Conservation (phyloP, 2,113 vertebrate species). For the Protomyctophum bolini region DNA sequence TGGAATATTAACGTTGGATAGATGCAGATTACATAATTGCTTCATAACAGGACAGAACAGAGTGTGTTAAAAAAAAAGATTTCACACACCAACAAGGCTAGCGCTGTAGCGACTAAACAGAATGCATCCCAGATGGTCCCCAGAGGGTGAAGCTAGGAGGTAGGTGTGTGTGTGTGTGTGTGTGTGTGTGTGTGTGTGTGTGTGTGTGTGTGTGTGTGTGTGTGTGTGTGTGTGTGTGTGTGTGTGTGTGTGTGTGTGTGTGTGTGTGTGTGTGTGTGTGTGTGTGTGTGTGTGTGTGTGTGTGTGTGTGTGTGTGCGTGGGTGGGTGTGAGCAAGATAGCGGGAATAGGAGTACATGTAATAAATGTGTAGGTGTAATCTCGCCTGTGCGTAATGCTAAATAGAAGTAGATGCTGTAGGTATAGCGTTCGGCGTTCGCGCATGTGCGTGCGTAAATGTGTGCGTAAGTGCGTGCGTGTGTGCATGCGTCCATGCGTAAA, state of each 20-base stretch:
- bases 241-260: slow-evolving; percentile 13
- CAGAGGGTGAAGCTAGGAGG: slow-evolving; percentile 50
- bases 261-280: slow-evolving; percentile 4
- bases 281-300: not conserved
- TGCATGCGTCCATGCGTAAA: slow-evolving; percentile 13
- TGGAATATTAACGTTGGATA: too few species aligned
- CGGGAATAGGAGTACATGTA: not conserved
- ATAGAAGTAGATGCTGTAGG: too few species aligned
- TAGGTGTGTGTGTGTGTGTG: slow-evolving; percentile 20
- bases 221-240: slow-evolving; percentile 31
- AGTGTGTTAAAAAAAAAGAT: slow-evolving; percentile 35
- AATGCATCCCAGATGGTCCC: slow-evolving; percentile 67
- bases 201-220: slow-evolving; percentile 32
- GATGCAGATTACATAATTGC: slow-evolving; percentile 5
- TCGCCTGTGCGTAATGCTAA: slow-evolving; percentile 27
- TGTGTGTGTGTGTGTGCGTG: not conserved
- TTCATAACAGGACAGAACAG: slow-evolving; percentile 6
- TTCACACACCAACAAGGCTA: slow-evolving; percentile 47
- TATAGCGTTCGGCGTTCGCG: not conserved
- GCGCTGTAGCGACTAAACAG: slow-evolving; percentile 50
- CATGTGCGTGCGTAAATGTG: not conserved
- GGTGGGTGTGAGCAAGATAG: not conserved
- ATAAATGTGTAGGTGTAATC: too few species aligned
- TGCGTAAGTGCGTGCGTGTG: slow-evolving; percentile 16
- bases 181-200: slow-evolving; percentile 22